Conservation (phyloP, 2,888 invertebrate species). For the Mimas tiliae region DNA sequence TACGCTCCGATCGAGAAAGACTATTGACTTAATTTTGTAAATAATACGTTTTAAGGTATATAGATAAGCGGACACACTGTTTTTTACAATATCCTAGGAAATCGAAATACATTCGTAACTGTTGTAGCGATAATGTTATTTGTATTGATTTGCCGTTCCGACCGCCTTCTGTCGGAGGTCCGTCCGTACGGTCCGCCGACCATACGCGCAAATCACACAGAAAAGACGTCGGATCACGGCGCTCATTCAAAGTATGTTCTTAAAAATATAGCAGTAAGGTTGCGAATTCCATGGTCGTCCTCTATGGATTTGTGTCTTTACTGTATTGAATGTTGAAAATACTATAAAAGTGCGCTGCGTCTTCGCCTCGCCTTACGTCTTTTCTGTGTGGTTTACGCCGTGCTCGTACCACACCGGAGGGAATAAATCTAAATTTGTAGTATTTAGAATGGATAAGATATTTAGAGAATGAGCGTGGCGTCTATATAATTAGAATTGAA, state of each 20-base stretch:
- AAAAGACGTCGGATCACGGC: no score
- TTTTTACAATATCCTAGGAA: constrained; percentile 83
- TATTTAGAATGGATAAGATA: constrained; percentile 56
- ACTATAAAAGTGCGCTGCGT: no score
- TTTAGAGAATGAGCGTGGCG: constrained; percentile 57
- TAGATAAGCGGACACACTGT: constrained; percentile 79
- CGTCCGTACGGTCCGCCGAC: not conserved
- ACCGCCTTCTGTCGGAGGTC: constrained; percentile 16
- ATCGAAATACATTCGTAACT: constrained; percentile 76
- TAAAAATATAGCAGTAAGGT: no score
- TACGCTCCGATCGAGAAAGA: constrained; percentile 77
- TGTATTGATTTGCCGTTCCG: constrained; percentile 69
- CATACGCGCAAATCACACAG: no score
- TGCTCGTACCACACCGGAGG: constrained; percentile 49
- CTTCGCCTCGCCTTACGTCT: no score
- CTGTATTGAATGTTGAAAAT: no score
- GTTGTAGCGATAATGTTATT: constrained; percentile 78
- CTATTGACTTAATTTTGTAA: constrained; percentile 81
- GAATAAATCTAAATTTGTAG: constrained; percentile 60
- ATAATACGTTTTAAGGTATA: constrained; percentile 75
- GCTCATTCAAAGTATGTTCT: no score
- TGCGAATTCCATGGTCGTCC: no score
- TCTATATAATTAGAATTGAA: constrained; percentile 54
- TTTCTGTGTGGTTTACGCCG: constrained; percentile 23
- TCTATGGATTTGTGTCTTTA: no score